Evolutionary conservation across 2,113 vertebrate species (phyloP).

Genomic region (Holacanthus passer): DNA sequence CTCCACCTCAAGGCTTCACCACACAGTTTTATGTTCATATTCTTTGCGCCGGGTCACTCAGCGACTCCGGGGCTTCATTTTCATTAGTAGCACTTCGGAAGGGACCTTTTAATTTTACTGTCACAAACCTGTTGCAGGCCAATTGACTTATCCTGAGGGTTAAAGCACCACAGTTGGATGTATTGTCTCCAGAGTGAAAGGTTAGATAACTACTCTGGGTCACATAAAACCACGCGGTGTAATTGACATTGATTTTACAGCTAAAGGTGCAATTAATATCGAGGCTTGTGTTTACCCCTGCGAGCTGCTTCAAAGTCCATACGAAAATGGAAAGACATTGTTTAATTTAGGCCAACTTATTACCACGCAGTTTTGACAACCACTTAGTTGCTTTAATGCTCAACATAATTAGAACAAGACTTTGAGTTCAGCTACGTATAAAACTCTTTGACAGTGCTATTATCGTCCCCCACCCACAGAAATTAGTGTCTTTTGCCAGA

Average conservation of each 20-base stretch:
- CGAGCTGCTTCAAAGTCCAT: conserved; percentile 68
- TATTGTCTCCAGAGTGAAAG: conserved; percentile 67
- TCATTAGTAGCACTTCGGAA: conserved; percentile 70
- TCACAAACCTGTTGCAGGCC: conserved; percentile 69
- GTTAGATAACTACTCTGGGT: conserved; percentile 67
- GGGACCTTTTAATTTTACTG: conserved; percentile 75
- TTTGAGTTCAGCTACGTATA: conserved; percentile 67
- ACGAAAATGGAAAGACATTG: conserved; percentile 68
- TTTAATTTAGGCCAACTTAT: conserved; percentile 71
- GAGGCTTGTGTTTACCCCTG: conserved; percentile 63
- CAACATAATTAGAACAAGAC: conserved; percentile 75
- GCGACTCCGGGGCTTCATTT: conserved; percentile 67
- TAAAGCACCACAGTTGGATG: conserved; percentile 60
- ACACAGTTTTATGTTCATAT: conserved; percentile 62
- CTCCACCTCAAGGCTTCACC: conserved; percentile 39
- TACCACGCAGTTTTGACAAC: conserved; percentile 67
- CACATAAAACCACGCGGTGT: conserved; percentile 50
- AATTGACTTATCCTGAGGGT: conserved; percentile 68
- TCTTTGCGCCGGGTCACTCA: conserved; percentile 57
- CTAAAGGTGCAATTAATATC: conserved; percentile 79
- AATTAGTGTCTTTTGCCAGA: conserved; percentile 61
- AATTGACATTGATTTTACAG: conserved; percentile 83
- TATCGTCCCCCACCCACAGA: conserved; percentile 59
- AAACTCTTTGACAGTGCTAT: conserved; percentile 77
- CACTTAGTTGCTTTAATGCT: conserved; percentile 71